Evolutionary conservation across 2,113 vertebrate species (phyloP).

Genomic region (Eublepharis macularius): DNA sequence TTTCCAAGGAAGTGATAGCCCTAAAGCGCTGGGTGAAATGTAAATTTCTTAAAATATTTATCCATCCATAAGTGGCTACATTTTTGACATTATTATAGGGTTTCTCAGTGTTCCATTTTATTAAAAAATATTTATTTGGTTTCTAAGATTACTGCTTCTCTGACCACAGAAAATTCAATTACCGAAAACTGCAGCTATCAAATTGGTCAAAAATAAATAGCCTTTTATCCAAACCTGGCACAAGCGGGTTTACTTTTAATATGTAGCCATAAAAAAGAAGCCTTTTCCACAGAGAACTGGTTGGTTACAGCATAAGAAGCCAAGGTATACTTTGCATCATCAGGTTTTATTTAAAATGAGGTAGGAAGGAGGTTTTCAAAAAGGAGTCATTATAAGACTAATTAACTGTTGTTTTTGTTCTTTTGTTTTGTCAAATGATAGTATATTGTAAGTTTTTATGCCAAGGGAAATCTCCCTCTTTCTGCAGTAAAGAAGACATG

Average conservation of each 20-base stretch:
- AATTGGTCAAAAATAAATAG: constrained; percentile 87
- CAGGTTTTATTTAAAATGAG: constrained; percentile 71
- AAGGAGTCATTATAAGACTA: constrained; percentile 54
- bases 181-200: constrained; percentile 84
- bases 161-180: constrained; percentile 87
- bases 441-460: constrained; percentile 33
- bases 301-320: constrained; percentile 60
- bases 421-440: constrained; percentile 57
- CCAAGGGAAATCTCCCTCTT: constrained; percentile 28
- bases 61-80: constrained; percentile 82
- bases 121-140: constrained; percentile 89
- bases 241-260: constrained; percentile 76
- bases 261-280: constrained; percentile 76
- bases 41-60: constrained; percentile 87
- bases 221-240: constrained; percentile 84
- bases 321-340: constrained; percentile 72
- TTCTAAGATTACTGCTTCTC: constrained; percentile 84
- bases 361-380: constrained; percentile 35
- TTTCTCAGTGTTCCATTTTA: constrained; percentile 85
- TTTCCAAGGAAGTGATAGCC: constrained; percentile 74
- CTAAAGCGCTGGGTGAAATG: constrained; percentile 79
- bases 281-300: constrained; percentile 71
- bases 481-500: constrained; percentile 30
- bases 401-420: constrained; percentile 53
- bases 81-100: constrained; percentile 83